Percentiles rank a stretch among this genome's conserved stretches.
phyloP scores from a whole-genome alignment of 2,113 vertebrate genomes.

The Oriolus oriolus region DNA sequence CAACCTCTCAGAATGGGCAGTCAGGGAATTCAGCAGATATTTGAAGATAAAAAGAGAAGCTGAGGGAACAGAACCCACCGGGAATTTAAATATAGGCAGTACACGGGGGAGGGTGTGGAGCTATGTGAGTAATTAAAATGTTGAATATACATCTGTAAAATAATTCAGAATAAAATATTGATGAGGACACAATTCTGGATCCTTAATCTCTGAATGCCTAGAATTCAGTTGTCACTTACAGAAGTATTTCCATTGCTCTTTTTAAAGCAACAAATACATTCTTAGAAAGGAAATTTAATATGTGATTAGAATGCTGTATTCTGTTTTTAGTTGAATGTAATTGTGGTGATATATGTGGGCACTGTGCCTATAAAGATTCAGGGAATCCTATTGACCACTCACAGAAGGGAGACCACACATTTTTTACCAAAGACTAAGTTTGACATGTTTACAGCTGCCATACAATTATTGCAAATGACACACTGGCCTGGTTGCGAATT shows the following conservation, averaged over 20 bases:
- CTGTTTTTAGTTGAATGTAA: background rate
- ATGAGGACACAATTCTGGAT: background rate
- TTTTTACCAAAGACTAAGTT: background rate
- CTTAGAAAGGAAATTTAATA: background rate
- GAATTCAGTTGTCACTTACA: background rate
- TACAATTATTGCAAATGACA: background rate
- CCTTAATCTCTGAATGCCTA: background rate
- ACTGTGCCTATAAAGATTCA: background rate
- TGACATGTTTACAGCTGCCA: background rate
- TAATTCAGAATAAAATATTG: background rate
- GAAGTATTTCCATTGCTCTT: background rate
- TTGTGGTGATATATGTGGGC: background rate
- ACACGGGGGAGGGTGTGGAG: background rate
- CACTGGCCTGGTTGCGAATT: background rate
- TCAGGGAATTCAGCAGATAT: conserved; percentile 16
- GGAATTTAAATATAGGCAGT: background rate
- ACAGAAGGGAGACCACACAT: background rate
- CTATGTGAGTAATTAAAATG: conserved; percentile 7
- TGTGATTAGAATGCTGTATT: background rate
- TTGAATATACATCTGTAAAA: background rate
- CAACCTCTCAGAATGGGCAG: background rate
- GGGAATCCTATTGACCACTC: background rate
- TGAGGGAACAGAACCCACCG: background rate
- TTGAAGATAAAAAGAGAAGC: conserved; percentile 21
- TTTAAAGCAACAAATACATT: background rate